A percentile compares a stretch with the other conserved stretches of the same genome.
These are phyloP conservation scores for Cinclus cinclus DNA, from an alignment of 2,113 vertebrate species.

Conservation along the genomic window DNA sequence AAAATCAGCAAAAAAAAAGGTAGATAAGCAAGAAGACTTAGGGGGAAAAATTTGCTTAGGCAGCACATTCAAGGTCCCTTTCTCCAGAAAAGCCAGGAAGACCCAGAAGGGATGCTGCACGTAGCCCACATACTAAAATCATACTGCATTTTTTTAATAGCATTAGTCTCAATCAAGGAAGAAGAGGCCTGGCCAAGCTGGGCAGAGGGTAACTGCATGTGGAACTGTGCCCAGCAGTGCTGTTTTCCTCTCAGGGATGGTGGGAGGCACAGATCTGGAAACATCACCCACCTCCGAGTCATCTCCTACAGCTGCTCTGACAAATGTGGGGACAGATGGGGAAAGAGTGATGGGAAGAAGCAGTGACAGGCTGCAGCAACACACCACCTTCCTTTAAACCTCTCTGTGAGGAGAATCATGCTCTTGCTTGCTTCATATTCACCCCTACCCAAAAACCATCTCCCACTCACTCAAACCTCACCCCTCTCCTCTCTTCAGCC, in stretches of 20 bases:
- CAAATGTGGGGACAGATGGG: background rate
- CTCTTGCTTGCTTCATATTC: background rate
- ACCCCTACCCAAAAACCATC: background rate
- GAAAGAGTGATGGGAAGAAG: background rate
- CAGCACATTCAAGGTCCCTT: background rate
- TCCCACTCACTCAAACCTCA: background rate
- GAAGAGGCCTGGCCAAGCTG: background rate
- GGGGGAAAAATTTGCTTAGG: background rate
- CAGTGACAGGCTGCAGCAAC: background rate
- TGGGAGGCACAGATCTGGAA: background rate
- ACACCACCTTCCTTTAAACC: background rate
- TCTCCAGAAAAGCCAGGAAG: background rate
- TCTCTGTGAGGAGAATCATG: fast-evolving
- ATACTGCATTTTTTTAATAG: background rate
- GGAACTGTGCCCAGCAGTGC: background rate
- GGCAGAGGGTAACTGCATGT: background rate
- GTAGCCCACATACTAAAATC: background rate
- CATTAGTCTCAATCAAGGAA: background rate
- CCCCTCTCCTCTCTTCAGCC: background rate
- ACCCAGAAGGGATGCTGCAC: background rate
- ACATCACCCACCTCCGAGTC: background rate
- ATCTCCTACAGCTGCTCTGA: background rate
- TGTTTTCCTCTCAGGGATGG: background rate
- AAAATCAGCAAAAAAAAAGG: background rate
- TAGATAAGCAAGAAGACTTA: background rate